Evolutionary conservation across 2,888 invertebrate species (phyloP).

Genomic region (Slavum lentiscoides): DNA sequence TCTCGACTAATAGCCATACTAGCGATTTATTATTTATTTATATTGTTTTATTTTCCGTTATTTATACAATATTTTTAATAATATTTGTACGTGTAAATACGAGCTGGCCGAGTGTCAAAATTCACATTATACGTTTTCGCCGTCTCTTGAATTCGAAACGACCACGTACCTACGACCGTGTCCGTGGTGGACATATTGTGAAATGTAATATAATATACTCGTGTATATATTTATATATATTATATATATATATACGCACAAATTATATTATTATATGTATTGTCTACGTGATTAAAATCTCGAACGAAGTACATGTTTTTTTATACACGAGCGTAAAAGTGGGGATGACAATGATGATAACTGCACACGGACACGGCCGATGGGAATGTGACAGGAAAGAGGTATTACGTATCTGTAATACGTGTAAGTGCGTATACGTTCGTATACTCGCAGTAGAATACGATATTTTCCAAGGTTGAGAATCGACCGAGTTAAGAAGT

Average conservation of each 20-base stretch:
- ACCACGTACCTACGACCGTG: conserved; percentile 10
- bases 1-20: no score
- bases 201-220: background rate
- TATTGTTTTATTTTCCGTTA: conserved; percentile 6
- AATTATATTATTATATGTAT: background rate
- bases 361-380: background rate
- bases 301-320: background rate
- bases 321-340: background rate
- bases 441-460: background rate
- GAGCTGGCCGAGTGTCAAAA: conserved; percentile 42
- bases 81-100: background rate
- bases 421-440: background rate
- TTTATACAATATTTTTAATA: background rate
- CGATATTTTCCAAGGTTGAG: background rate
- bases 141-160: conserved; percentile 34
- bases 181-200: conserved; percentile 26
- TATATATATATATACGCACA: background rate
- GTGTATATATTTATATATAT: background rate
- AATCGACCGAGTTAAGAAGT: background rate
- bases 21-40: no score
- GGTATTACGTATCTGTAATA: conserved; percentile 32
- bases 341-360: conserved; percentile 34
- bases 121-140: conserved; percentile 10
- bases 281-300: conserved; percentile 44
- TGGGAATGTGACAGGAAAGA: conserved; percentile 34